Evolutionary conservation across 1,140 invertebrate species (phyloP), one percentile per base, ranked within the genome.

Genomic region (Augochlora pura): DNA sequence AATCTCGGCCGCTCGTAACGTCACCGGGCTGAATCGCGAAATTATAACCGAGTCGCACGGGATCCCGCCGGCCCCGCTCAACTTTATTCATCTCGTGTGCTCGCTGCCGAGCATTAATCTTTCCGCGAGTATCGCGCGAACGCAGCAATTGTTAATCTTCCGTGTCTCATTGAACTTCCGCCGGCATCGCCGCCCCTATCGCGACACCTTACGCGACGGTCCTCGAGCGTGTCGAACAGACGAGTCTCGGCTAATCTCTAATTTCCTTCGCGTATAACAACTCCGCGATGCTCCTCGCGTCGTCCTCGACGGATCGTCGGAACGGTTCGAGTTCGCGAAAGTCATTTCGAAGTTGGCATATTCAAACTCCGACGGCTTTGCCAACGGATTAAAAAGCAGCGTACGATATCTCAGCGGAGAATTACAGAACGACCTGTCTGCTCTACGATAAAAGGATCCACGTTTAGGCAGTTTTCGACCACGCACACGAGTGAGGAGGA

Each of bases 1-100:
- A 72, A 78, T 72, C 59, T 64, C 12, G 67, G 25, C 12, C 25
- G 25, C 57, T 42, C 2, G 52, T 23, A 76, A 46, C 49, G 23
- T 66, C 38, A 21, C 49, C 10, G n/a, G n/a, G 21, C 25, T 57
- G 64, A 68, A n/a, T 68, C 65, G 14, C 25, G 52, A 60, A 49
- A 70, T 70, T 62, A 49, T 66, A 59, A 32, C 38, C 10, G 14
- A 38, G 16, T 70, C 42, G 54, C 49, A 52, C 42, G 4, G n/a
- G 57, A 60, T 68, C 73, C 59, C 23, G 18, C 21, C 9, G 5
- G 21, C 25, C 59, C 6, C 46, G 54, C 39, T 77, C 54, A 18
- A 77, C 39, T 77, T 77, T 69, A 77, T 77, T 69, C 66, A 52
- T n/a, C 14, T 60, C 42, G 54, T 49, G 27, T 49, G 23, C 38